Percentiles rank a stretch among this genome's conserved stretches.
Conservation (phyloP, 2,113 vertebrate species). For the Oncorhynchus tshawytscha region DNA sequence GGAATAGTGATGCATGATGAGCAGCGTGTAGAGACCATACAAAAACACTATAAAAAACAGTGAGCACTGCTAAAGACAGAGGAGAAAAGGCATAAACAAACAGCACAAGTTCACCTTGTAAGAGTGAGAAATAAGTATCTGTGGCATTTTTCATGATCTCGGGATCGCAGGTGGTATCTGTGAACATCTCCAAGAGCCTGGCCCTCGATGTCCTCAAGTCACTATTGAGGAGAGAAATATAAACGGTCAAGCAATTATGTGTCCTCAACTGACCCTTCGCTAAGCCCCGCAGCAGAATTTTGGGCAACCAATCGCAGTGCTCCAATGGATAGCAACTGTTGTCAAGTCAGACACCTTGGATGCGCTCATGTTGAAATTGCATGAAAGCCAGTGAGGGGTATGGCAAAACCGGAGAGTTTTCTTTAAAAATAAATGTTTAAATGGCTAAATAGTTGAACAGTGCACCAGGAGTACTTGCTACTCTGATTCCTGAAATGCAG, state of each 20-base stretch:
- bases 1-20: slow-evolving; percentile 11
- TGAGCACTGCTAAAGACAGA: background rate
- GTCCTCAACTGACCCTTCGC: slow-evolving; percentile 16
- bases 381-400: too few species aligned
- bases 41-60: background rate
- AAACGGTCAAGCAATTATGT: background rate
- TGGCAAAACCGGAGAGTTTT: too few species aligned
- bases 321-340: background rate
- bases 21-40: background rate
- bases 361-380: too few species aligned
- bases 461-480: too few species aligned
- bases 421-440: too few species aligned
- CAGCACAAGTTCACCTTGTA: slow-evolving; percentile 80
- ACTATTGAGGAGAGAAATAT: slow-evolving; percentile 60
- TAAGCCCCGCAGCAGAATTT: slow-evolving; percentile 21
- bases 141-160: slow-evolving; percentile 91
- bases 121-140: slow-evolving; percentile 89
- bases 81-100: background rate
- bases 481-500: slow-evolving; percentile 75
- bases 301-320: too few species aligned
- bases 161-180: slow-evolving; percentile 85
- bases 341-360: too few species aligned
- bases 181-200: slow-evolving; percentile 88
- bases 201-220: slow-evolving; percentile 84
- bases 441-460: too few species aligned